Base-by-base conservation (phyloP, 1,140 invertebrate species). In the Chironomus tepperi region DNA sequence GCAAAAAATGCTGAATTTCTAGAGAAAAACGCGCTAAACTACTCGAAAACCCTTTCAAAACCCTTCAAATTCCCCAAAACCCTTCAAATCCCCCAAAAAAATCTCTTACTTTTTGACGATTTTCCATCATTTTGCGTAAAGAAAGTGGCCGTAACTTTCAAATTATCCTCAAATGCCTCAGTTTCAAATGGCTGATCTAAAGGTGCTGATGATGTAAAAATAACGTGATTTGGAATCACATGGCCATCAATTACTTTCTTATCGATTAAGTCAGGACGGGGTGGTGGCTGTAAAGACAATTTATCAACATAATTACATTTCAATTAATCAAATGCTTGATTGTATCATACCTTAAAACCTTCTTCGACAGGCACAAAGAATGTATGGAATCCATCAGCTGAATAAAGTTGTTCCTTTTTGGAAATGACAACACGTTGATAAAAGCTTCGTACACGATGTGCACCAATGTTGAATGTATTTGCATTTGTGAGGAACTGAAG, bases 331-430 rank as follows among this genome's bases (percentile, higher is more conserved):
- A 74, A n/a, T n/a, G n/a, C 10, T 21, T 70, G 8, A 64, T 43
- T 2, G 19, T 75, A 78, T 78, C 84, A 34, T 84, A 93, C 92
- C 87, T 91, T 91, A 78, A 94, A 93, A 57, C 91, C 92, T 81
- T 93, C 91, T 83, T 95, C 93, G n/a, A 95, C 88, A 8, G 94
- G 93, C 79, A 96, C 90, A 80, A 96, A 93, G 81, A 94, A 96
- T 6, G 94, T 96, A 82, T 91, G 89, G 76, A 87, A 85, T 65
- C 93, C 93, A 76, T 91, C 89, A 19, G 87, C 86, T 77, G 87
- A 88, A 80, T 92, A 95, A 43, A 94, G 85, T 42, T 89, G 86
- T 79, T 90, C 86, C 83, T 93, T 93, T 72, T 88, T 85, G 24
- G 88, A 87, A 74, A 87, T 79, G 76, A 87, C 83, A 73, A 95